phyloP scores from a whole-genome alignment of 2,888 invertebrate genomes.

The Melieria picta region DNA sequence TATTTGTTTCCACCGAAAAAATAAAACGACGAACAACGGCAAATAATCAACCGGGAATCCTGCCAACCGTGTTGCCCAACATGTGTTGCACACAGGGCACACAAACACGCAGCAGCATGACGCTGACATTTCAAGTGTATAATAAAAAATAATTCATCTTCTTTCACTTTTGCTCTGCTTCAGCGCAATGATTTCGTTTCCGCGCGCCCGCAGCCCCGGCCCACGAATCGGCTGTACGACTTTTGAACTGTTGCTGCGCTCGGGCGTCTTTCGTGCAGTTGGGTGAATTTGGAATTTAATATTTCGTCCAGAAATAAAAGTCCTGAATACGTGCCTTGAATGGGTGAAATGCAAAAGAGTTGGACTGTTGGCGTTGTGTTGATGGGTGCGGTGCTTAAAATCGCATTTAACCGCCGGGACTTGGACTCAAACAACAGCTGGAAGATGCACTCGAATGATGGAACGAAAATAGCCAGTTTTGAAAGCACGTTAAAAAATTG shows the following conservation, averaged over 20 bases:
- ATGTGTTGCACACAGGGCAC: constrained; percentile 6
- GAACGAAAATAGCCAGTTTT: no score
- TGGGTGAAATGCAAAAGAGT: no score
- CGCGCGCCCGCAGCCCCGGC: neutral
- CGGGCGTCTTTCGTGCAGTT: no score
- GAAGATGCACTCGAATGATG: no score
- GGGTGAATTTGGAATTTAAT: no score
- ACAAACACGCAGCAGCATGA: neutral
- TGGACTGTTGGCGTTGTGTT: no score
- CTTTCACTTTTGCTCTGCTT: neutral
- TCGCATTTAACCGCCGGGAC: no score
- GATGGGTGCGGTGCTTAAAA: no score
- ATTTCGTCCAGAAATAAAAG: no score
- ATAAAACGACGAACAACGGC: neutral
- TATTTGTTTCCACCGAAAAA: neutral
- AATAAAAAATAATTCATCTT: constrained; percentile 16
- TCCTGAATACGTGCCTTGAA: no score
- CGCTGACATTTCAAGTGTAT: neutral
- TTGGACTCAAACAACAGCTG: no score
- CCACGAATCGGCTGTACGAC: constrained; percentile 15
- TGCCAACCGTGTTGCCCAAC: constrained; percentile 7
- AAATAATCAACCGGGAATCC: neutral
- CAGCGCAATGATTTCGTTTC: neutral
- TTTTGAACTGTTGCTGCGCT: constrained; percentile 15
- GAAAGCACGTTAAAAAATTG: no score